Evolutionary conservation across 2,797 vertebrate genomes (phyloP).

Genomic region (Pangasius krempfi): DNA sequence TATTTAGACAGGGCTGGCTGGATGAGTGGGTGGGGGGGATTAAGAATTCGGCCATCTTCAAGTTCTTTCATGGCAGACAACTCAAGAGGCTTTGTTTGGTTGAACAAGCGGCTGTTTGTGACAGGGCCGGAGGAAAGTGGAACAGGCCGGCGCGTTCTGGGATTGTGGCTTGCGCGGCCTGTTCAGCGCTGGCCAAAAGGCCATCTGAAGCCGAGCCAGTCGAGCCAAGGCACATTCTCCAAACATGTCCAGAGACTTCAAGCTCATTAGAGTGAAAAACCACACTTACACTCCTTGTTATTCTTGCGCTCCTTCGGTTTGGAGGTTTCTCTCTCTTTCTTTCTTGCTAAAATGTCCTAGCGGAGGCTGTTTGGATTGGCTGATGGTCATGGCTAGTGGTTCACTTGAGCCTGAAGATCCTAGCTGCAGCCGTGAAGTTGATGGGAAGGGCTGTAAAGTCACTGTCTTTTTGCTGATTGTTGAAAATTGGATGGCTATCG

Average conservation of each 20-base stretch:
- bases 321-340: neutral
- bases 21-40: conserved; percentile 34
- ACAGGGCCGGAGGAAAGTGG: conserved; percentile 63
- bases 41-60: conserved; percentile 60
- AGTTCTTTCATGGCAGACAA: conserved; percentile 61
- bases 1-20: conserved; percentile 30
- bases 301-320: neutral
- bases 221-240: conserved; percentile 44
- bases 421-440: conserved; percentile 22
- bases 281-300: conserved; percentile 19
- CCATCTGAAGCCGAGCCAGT: conserved; percentile 51
- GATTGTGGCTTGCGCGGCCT: conserved; percentile 26
- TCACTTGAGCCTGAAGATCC: conserved; percentile 47
- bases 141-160: conserved; percentile 63
- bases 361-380: conserved; percentile 43
- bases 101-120: conserved; percentile 64
- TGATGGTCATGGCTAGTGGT: conserved; percentile 28
- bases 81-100: conserved; percentile 61
- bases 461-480: neutral
- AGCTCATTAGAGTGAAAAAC: conserved; percentile 25
- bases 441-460: neutral
- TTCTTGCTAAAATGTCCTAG: conserved; percentile 17
- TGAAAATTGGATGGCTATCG: neutral
- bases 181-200: conserved; percentile 49
- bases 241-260: conserved; percentile 42